A percentile compares a stretch with the other conserved stretches of the same genome.
These are phyloP conservation scores for Tinea trinotella DNA, from an alignment of 2,888 invertebrate genomes.

Conservation along the genomic window DNA sequence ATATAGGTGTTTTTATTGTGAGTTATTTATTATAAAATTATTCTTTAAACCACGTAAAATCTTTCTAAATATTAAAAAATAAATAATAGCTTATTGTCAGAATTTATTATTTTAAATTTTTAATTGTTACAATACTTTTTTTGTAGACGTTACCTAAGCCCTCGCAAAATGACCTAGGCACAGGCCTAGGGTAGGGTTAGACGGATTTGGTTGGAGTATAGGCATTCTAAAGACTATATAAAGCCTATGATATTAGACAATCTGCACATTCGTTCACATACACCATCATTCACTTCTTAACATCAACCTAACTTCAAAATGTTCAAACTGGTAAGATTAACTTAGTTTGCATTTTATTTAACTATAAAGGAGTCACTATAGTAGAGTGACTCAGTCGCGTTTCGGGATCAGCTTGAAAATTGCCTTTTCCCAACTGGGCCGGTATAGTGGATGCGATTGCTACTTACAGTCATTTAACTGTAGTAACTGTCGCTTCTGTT, in stretches of 20 bases:
- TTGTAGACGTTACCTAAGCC: constrained; percentile 40
- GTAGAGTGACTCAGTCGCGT: too few species aligned
- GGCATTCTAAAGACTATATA: constrained; percentile 51
- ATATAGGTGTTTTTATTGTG: too few species aligned
- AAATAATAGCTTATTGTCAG: too few species aligned
- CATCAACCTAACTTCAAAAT: constrained; percentile 56
- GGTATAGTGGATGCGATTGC: too few species aligned
- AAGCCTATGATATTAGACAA: constrained; percentile 38
- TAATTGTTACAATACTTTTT: constrained; percentile 24
- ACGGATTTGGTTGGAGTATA: constrained; percentile 55
- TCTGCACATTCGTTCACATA: constrained; percentile 59
- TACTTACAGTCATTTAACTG: too few species aligned
- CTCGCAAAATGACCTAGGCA: constrained; percentile 51
- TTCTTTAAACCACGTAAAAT: too few species aligned
- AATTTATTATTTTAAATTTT: background rate
- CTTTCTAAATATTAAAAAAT: too few species aligned
- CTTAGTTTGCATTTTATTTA: background rate
- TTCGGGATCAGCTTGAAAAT: too few species aligned
- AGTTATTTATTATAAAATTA: too few species aligned
- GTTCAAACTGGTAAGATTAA: constrained; percentile 73
- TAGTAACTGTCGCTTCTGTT: too few species aligned
- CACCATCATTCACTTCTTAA: constrained; percentile 41
- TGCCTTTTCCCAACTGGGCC: too few species aligned
- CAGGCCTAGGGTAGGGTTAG: constrained; percentile 54
- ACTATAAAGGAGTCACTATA: too few species aligned